Base-by-base conservation (phyloP, 2,888 invertebrate species). In the Portevinia maculata region DNA sequence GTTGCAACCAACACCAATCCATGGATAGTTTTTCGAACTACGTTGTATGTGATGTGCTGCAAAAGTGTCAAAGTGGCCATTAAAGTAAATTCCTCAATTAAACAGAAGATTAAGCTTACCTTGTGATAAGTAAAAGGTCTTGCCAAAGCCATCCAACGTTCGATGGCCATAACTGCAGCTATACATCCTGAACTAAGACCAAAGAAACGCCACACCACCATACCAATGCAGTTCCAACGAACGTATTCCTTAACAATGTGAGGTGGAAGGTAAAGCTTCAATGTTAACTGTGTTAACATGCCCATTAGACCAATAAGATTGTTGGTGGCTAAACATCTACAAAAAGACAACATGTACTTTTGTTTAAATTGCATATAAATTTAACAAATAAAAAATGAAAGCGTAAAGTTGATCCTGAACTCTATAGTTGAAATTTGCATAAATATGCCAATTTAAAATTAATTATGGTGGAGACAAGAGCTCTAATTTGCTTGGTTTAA, bases 151-250 rank as follows among this genome's bases (percentile, higher is more conserved):
- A 97, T 92, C 94, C 95, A 97, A 85, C 97, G 92, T 90, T 97
- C 97, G 34, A 94, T 93, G 9, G 97, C 96, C 97, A 97, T 97
- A 71, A 96, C 95, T 87, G 96, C 94, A 19, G 97, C 96, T 86
- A 97, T 96, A 91, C 96, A 96, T 46, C 96, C 97, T 85, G 96
- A 96, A 87, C 96, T 96, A 75, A 97, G 92, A 55, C 97, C 97
- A 90, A 97, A 97, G 85, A 95, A 94, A 76, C 97, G 92, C 91
- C 96, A 94, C 64, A 95, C 91, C 5, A 97, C 95, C 85, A 95
- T 87, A 0, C 87, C 87, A 48, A 88, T 84, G 75, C 91, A 92
- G 88, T 87, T 90, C 88, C 84, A 88, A 85, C 84, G 86, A 39
- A 86, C 85, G 39, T 89, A 87, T n/a, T 86, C 84, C 32, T 84